A percentile compares a stretch with the other conserved stretches of the same genome.
These are phyloP conservation scores for Orbicella faveolata DNA, from an alignment of 64 coral and sea anemone genomes.

Conservation along the genomic window DNA sequence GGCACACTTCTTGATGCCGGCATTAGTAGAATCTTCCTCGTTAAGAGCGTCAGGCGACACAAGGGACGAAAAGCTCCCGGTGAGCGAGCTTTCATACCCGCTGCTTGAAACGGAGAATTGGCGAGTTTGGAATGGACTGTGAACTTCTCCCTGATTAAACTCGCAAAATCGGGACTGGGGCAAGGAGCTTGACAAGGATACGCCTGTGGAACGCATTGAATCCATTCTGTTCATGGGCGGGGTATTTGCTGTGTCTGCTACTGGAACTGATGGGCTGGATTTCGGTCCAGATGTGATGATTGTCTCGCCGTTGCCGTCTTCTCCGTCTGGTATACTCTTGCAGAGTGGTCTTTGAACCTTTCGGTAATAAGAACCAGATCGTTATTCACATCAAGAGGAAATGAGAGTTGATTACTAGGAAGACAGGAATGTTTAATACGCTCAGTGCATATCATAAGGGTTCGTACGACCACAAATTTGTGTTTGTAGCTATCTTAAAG, in stretches of 20 bases:
- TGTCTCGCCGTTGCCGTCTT: background rate
- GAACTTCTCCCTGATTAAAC: background rate
- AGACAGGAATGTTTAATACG: too few species aligned
- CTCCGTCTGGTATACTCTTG: background rate
- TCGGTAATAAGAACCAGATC: background rate
- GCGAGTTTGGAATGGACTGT: background rate
- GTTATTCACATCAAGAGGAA: too few species aligned
- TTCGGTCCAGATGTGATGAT: background rate
- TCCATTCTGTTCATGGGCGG: background rate
- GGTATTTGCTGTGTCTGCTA: background rate
- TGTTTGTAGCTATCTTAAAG: too few species aligned
- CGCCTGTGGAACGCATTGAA: background rate
- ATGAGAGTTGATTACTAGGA: too few species aligned
- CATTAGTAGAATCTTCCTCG: background rate
- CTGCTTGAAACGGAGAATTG: constrained; percentile 18
- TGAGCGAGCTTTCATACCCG: constrained; percentile 21
- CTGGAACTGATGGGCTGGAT: background rate
- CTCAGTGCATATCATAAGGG: too few species aligned
- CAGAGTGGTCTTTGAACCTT: constrained; percentile 11
- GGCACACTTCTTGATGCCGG: background rate
- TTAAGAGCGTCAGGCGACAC: background rate
- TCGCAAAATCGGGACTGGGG: background rate
- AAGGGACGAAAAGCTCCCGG: background rate
- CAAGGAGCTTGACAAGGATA: background rate
- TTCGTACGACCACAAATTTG: too few species aligned